Evolutionary conservation across 1,140 invertebrate species (phyloP).

Genomic region (Leptinotarsa defecta): DNA sequence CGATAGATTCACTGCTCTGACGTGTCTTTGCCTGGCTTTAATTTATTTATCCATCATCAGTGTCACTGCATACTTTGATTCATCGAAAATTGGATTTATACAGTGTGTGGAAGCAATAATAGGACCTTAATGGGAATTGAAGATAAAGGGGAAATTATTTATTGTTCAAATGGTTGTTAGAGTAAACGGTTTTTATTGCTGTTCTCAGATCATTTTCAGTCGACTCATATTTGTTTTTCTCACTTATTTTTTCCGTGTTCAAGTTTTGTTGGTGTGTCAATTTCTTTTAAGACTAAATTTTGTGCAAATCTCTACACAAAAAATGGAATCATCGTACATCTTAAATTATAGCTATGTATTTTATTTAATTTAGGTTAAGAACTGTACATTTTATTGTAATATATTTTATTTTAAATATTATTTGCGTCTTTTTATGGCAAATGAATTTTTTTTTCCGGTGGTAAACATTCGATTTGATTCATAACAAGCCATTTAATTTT

Average conservation of each 20-base stretch:
- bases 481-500: no score
- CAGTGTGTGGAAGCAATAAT: no score
- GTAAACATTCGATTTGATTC: no score
- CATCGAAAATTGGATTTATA: background rate
- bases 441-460: no score
- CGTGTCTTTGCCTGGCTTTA: background rate
- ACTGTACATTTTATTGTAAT: conserved; percentile 17
- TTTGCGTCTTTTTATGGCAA: no score
- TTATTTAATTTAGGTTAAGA: conserved; percentile 14
- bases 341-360: background rate
- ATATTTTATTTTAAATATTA: conserved; percentile 12
- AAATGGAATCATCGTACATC: background rate
- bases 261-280: background rate
- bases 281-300: no score
- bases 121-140: no score
- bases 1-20: conserved; percentile 69
- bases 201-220: no score
- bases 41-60: conserved; percentile 6
- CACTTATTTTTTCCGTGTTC: background rate
- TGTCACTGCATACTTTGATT: background rate
- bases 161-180: no score
- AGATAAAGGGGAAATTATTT: no score
- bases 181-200: no score
- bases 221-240: no score
- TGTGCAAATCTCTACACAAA: background rate